Evolutionary conservation across 2,113 vertebrate genomes (phyloP), one percentile per base, ranked within the genome.

Genomic region (Manacus vitellinus): DNA sequence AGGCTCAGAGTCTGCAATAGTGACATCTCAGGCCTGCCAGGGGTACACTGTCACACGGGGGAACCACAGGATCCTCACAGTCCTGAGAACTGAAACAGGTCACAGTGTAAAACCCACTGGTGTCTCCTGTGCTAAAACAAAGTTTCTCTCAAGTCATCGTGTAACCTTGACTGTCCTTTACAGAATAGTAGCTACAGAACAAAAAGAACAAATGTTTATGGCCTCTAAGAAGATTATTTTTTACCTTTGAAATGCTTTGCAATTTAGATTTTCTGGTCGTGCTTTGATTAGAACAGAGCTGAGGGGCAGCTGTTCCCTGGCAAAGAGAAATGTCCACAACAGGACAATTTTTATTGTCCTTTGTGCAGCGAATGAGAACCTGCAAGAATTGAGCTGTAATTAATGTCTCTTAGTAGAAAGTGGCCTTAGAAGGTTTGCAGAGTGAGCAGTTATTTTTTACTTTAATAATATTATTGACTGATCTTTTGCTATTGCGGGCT

Each of bases 81-180:
- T 3, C 39, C 8, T 4, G 33, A 10, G 6, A 65, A 24, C 18
- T 5, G 8, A 55, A 67, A 39, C 3, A 22, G 33, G 35, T 47
- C 14, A 11, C 23, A 10, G 0, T 6, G 43, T 9, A 58, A 85
- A 75, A 19, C 2, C 1, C 33, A 27, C 5, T 0, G 5, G 18
- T 39, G 20, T 43, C 41, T 35, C 17, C 61, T 43, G 44, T 1
- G 3, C 27, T 67, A 56, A 56, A 82, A 8, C 6, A 75, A 71
- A 65, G 23, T 25, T 79, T 61, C 47, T 78, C 25, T 52, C 55
- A 93, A 52, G 52, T 55, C 37, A 5, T 9, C 0, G 1, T 35
- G 10, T n/a, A 39, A 68, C 47, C 76, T 72, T 41, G 5, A 10
- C 19, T 39, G 1, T 20, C 27, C 20, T 78, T 80, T 62, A 10